These are phyloP conservation scores for Channa maculata DNA, from an alignment of 2,113 vertebrate species.

Conservation along the genomic window DNA sequence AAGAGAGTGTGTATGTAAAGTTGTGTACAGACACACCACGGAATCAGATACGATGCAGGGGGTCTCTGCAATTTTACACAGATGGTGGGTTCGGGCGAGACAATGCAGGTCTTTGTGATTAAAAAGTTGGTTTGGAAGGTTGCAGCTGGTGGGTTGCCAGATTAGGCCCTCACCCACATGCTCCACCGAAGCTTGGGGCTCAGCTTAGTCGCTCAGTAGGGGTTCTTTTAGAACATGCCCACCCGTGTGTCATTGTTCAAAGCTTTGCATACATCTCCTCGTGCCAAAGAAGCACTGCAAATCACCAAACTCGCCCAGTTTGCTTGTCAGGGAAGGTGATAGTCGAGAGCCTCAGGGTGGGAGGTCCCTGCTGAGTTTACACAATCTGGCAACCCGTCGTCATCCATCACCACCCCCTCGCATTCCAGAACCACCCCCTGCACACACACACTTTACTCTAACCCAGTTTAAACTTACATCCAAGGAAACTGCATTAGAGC, in stretches of 20 bases:
- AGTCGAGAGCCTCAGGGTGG: slow-evolving; percentile 77
- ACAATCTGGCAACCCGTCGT: slow-evolving; percentile 72
- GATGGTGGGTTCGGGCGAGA: slow-evolving; percentile 67
- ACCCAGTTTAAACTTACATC: slow-evolving; percentile 40
- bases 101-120: slow-evolving; percentile 70
- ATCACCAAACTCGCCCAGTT: slow-evolving; percentile 54
- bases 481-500: slow-evolving; percentile 47
- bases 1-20: slow-evolving; percentile 41
- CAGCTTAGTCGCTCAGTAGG: slow-evolving; percentile 71
- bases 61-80: slow-evolving; percentile 55
- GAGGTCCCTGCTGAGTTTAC: slow-evolving; percentile 80
- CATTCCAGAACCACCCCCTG: slow-evolving; percentile 18
- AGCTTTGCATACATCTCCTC: slow-evolving; percentile 54
- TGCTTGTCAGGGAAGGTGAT: slow-evolving; percentile 69
- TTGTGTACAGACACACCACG: slow-evolving; percentile 10
- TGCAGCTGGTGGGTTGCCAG: slow-evolving; percentile 78
- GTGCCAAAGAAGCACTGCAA: slow-evolving; percentile 67
- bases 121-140: slow-evolving; percentile 73
- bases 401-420: slow-evolving; percentile 46
- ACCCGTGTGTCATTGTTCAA: slow-evolving; percentile 81
- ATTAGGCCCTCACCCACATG: slow-evolving; percentile 78
- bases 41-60: slow-evolving; percentile 36
- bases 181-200: slow-evolving; percentile 73
- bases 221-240: slow-evolving; percentile 69
- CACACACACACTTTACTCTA: slow-evolving; percentile 30